Base-by-base conservation (phyloP, 2,113 vertebrate genomes). In the Climacteris rufus region DNA sequence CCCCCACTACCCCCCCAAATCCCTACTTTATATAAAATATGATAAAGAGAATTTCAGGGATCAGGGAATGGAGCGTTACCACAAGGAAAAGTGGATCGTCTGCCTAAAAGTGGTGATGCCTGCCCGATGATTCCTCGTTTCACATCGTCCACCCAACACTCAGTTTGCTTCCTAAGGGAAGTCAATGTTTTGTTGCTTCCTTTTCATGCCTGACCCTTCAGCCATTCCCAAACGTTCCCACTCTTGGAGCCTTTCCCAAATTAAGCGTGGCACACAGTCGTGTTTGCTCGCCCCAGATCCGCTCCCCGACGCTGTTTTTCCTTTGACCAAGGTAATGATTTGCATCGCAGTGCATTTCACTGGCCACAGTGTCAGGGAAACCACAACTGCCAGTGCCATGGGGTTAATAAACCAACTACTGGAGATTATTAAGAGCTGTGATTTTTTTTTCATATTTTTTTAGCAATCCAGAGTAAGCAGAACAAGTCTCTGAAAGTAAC, bases 351-450 rank as follows among this genome's bases (percentile, higher is more conserved):
- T 18, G 47, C 70, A 15, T 94, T 84, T 72, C 81, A 0, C 65
- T 40, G 84, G 50, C 15, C 1, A 5, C 22, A 50, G 74, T 89
- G 91, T 89, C 86, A 75, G 84, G 74, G 71, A 91, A 96, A 50
- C 93, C 90, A 64, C 74, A 66, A 25, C 87, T 91, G 85, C 68
- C 87, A 28, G 9, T 94, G 89, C 92, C 83, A 83, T 83, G 86
- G 92, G 86, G 91, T 93, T 94, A 94, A 94, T 94, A 90, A 96
- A 93, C 83, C 75, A 23, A 3, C 92, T 89, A 14, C 90, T 91
- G 80, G 42, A 88, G 78, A 56, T 94, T 89, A 77, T 94, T 96
- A 93, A 89, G 71, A 75, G 72, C 37, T 91, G 53, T n/a, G 61
- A 35, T 87, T 60, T 49, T 37, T 20, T 40, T 15, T 21, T 33